Base-by-base conservation (phyloP, 1,140 invertebrate genomes). In the Sarcophaga bullata region DNA sequence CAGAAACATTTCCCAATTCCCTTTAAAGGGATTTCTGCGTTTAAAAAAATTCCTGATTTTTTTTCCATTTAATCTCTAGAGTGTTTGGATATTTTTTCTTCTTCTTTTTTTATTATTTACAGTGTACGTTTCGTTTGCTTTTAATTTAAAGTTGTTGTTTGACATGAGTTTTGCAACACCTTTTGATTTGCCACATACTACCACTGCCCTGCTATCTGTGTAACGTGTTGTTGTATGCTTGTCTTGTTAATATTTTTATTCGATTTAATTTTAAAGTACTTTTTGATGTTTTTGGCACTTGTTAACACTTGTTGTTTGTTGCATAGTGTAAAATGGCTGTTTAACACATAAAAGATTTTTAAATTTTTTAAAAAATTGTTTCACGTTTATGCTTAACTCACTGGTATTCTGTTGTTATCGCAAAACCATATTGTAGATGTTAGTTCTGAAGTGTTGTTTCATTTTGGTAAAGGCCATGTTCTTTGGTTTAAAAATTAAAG, bases 231-330 rank as follows among this genome's bases (percentile, higher is more conserved):
- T 58, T n/a, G n/a, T 58, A 58, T 58, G 15, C 2, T 73, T 25
- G 19, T 73, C 25, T 73, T 25, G 11, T 37, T 13, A 58, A 58
- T 58, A 58, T 58, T n/a, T 73, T 73, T 73, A 47, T 47, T 73
- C 25, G n/a, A 68, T 68, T 68, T 68, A 68, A 68, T 68, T 68
- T 78, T 78, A 78, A 78, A 78, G 75, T 78, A 78, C 75, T 78
- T 78, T 78, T 78, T 78, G 75, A 78, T 78, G 75, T 78, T 78
- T 78, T 78, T 78, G 75, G 75, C 75, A 78, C 75, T 78, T 78
- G 75, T 78, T 78, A 78, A 78, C 75, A 78, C 48, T 76, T 76
- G 46, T 50, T 37, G 25, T 37, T 37, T 4, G 25, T 37, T 37
- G 25, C 25, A 37, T 37, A 37, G 25, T 68, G 62, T 68, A 19